Evolutionary conservation across 2,888 invertebrate genomes (phyloP).

Genomic region (Eurois occulta): DNA sequence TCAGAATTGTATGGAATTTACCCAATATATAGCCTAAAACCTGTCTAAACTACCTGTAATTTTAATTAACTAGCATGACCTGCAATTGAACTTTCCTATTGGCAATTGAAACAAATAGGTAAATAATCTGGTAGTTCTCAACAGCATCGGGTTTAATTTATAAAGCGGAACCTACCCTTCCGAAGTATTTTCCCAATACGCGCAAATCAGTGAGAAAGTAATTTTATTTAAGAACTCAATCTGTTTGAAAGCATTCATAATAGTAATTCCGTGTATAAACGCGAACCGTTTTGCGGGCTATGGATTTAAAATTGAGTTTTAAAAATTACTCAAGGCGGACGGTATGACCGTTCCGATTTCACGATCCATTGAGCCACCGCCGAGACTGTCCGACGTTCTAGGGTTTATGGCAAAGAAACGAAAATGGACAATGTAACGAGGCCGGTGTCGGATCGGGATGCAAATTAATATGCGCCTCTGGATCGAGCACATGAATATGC

Average conservation of each 20-base stretch:
- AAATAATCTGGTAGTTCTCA: slow-evolving; percentile 63
- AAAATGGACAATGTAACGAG: slow-evolving; percentile 84
- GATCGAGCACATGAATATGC: slow-evolving; percentile 88
- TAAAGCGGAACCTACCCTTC: neutral
- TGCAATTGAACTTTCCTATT: slow-evolving; percentile 16
- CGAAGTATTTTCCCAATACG: slow-evolving; percentile 11
- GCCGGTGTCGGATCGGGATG: slow-evolving; percentile 84
- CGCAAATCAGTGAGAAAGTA: slow-evolving; percentile 41
- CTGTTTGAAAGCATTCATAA: slow-evolving; percentile 52
- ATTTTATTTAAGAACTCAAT: slow-evolving; percentile 42
- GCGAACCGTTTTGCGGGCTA: slow-evolving; percentile 54
- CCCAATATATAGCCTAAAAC: neutral
- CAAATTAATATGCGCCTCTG: slow-evolving; percentile 89
- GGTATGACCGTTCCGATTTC: slow-evolving; percentile 72
- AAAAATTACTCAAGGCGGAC: slow-evolving; percentile 66
- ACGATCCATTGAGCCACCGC: slow-evolving; percentile 77
- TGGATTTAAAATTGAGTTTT: slow-evolving; percentile 64
- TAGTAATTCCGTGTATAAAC: slow-evolving; percentile 54
- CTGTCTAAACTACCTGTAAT: slow-evolving; percentile 7
- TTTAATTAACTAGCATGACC: slow-evolving; percentile 34
- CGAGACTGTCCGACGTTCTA: slow-evolving; percentile 69
- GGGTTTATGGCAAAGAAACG: slow-evolving; percentile 82
- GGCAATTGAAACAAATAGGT: slow-evolving; percentile 49
- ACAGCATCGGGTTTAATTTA: slow-evolving; percentile 62
- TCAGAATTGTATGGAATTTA: slow-evolving; percentile 3